A percentile compares a stretch with the other conserved stretches of the same genome.
Conservation (phyloP, 2,888 invertebrate species). For the Metallyticus violacea region DNA sequence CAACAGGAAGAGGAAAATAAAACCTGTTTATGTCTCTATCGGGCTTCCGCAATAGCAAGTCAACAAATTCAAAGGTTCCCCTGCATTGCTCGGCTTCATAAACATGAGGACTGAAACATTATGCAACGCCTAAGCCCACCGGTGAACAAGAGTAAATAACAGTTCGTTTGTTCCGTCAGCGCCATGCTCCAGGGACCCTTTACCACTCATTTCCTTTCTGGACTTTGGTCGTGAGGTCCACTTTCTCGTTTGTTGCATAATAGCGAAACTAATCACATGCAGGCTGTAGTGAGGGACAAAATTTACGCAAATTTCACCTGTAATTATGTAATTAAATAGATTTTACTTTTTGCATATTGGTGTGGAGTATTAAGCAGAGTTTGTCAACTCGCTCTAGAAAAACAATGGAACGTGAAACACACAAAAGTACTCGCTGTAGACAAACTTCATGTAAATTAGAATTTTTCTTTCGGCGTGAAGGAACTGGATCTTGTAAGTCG, state of each 20-base stretch:
- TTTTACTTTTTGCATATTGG: neutral
- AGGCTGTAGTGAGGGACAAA: neutral
- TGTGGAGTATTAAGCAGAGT: too few relatives aligned
- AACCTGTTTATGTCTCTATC: neutral
- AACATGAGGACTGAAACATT: neutral
- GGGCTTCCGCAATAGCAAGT: neutral
- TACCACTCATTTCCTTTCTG: neutral
- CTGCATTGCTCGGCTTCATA: neutral
- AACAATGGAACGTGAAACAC: too few relatives aligned
- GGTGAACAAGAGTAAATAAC: neutral
- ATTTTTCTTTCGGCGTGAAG: too few relatives aligned
- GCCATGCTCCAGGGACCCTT: neutral
- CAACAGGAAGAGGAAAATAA: neutral
- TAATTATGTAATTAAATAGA: neutral
- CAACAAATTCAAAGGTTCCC: neutral
- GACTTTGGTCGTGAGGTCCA: neutral
- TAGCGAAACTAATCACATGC: neutral
- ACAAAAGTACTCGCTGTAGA: too few relatives aligned
- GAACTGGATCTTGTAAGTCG: too few relatives aligned
- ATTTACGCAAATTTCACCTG: neutral
- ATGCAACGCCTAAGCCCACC: neutral
- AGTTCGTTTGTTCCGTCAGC: neutral
- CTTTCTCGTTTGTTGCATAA: neutral
- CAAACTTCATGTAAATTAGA: too few relatives aligned
- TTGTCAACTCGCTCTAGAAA: too few relatives aligned